These are phyloP conservation scores for Lordiphosa mommai DNA, from an alignment of 1,140 invertebrate species.

Conservation along the genomic window DNA sequence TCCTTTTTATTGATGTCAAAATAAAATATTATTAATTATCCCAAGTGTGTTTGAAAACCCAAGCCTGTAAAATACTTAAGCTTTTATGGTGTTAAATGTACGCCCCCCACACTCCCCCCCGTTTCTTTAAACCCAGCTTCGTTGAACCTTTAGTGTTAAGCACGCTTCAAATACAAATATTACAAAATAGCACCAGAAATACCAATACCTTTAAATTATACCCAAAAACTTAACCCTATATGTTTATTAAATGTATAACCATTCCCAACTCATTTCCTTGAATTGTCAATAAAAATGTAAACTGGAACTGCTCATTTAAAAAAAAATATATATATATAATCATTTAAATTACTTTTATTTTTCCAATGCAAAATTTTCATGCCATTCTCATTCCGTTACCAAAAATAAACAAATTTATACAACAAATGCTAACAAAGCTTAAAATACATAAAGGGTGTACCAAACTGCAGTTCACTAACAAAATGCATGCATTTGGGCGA, in stretches of 20 bases:
- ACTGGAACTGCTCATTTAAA: background rate
- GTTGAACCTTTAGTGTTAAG: background rate
- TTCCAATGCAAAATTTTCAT: slow-evolving; percentile 57
- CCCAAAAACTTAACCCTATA: slow-evolving; percentile 4
- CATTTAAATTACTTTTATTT: background rate
- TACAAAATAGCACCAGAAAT: slow-evolving; percentile 6
- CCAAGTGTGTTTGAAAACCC: too few species aligned
- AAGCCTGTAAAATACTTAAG: background rate
- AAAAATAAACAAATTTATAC: slow-evolving; percentile 41
- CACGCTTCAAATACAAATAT: slow-evolving; percentile 32
- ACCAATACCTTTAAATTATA: too few species aligned
- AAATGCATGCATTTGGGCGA: slow-evolving; percentile 5
- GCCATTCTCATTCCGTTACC: slow-evolving; percentile 52
- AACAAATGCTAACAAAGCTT: slow-evolving; percentile 43
- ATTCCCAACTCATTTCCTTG: slow-evolving; percentile 15
- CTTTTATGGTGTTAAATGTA: slow-evolving; percentile 22
- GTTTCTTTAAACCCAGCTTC: slow-evolving; percentile 2
- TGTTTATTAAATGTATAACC: slow-evolving; percentile 18
- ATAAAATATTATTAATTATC: too few species aligned
- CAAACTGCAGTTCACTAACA: too few species aligned
- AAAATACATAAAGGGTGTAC: slow-evolving; percentile 1
- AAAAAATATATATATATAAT: background rate
- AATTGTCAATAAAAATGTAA: too few species aligned
- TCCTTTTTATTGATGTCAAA: too few species aligned
- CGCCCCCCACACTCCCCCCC: background rate